Conservation (phyloP, 1,140 invertebrate species). For the Neodiprion lecontei region DNA sequence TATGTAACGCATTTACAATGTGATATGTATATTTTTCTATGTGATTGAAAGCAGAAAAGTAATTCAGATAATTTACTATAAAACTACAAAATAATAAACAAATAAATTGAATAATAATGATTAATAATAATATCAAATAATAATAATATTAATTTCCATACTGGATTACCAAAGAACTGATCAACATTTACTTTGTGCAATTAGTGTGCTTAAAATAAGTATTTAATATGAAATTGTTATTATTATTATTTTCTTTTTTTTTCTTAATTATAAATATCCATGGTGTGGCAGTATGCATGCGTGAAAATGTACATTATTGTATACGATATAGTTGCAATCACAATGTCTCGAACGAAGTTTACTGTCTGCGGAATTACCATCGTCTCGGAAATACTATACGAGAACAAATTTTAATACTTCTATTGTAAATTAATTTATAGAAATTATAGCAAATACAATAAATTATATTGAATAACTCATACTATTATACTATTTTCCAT, state of each 20-base stretch:
- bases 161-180: conserved; percentile 7
- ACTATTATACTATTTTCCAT: background rate
- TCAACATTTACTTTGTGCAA: background rate
- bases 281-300: background rate
- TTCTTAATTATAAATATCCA: background rate
- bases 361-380: background rate
- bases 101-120: background rate
- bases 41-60: background rate
- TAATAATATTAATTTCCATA: background rate
- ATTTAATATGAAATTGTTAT: background rate
- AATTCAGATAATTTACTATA: background rate
- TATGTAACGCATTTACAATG: conserved; percentile 1
- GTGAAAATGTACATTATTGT: background rate
- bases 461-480: background rate
- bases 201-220: background rate
- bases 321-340: background rate
- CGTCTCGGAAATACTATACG: background rate
- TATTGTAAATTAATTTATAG: conserved; percentile 6
- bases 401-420: background rate
- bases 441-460: background rate
- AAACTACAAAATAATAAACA: background rate
- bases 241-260: background rate
- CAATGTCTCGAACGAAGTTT: background rate
- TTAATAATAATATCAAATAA: background rate
- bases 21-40: conserved; percentile 8